These are phyloP conservation scores for Acridotheres tristis DNA, from an alignment of 2,797 vertebrate species.

Conservation along the genomic window DNA sequence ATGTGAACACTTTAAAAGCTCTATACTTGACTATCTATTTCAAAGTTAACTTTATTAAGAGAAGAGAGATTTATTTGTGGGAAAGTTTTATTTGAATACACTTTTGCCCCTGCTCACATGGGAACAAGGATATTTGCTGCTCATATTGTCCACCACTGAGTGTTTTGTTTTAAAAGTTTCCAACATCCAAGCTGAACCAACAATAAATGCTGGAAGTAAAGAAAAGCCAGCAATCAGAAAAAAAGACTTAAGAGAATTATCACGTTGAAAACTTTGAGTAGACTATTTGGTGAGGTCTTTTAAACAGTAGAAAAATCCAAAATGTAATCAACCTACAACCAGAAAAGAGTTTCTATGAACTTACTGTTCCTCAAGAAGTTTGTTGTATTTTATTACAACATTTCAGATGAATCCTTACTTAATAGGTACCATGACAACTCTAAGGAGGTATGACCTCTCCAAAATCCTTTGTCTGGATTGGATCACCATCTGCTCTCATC, in stretches of 20 bases:
- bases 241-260: neutral
- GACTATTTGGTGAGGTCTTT: neutral
- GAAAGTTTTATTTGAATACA: neutral
- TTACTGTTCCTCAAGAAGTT: neutral
- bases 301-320: neutral
- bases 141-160: neutral
- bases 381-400: neutral
- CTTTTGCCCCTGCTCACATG: neutral
- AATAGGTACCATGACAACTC: neutral
- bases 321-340: neutral
- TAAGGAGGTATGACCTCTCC: neutral
- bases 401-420: neutral
- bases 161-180: neutral
- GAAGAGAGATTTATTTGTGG: neutral
- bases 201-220: neutral
- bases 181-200: neutral
- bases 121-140: neutral
- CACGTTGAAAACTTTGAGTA: neutral
- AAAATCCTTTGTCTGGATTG: neutral
- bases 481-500: neutral
- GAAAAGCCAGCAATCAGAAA: neutral
- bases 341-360: neutral
- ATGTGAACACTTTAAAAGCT: neutral
- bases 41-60: neutral
- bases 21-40: neutral